These are phyloP conservation scores for Limenitis arthemis DNA, from an alignment of 2,888 invertebrate genomes.

Conservation along the genomic window DNA sequence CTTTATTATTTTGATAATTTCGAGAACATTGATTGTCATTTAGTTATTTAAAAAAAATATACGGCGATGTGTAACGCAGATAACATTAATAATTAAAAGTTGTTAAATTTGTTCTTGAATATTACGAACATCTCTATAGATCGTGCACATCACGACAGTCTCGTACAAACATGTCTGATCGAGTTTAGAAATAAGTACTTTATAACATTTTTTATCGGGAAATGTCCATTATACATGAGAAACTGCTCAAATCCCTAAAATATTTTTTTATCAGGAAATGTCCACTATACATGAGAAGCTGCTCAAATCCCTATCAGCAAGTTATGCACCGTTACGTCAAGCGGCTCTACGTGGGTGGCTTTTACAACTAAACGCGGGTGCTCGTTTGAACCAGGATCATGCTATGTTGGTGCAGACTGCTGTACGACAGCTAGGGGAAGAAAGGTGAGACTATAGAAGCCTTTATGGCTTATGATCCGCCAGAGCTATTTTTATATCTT, in stretches of 20 bases:
- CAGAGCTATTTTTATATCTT: too few species aligned
- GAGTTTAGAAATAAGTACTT: too few species aligned
- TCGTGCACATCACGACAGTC: too few species aligned
- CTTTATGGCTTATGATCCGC: too few species aligned
- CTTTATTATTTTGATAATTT: too few species aligned
- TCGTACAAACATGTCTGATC: too few species aligned
- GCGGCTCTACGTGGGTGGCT: slow-evolving; percentile 61
- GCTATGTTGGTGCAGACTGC: slow-evolving; percentile 35
- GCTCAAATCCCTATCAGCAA: slow-evolving; percentile 50
- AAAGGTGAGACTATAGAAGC: slow-evolving; percentile 4
- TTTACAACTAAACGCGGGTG: slow-evolving; percentile 37
- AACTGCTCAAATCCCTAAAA: slow-evolving; percentile 52
- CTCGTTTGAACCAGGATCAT: slow-evolving; percentile 7
- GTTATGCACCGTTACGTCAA: slow-evolving; percentile 56
- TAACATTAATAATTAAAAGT: too few species aligned
- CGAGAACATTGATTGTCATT: too few species aligned
- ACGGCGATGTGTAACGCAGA: too few species aligned
- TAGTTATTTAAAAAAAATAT: too few species aligned
- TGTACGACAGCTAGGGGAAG: slow-evolving; percentile 15
- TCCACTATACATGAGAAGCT: slow-evolving; percentile 58
- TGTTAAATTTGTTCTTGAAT: too few species aligned
- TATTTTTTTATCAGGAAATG: slow-evolving; percentile 41
- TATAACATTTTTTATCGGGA: slow-evolving; percentile 42
- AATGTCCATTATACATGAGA: slow-evolving; percentile 53
- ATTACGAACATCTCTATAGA: too few species aligned